Conservation (phyloP, 2,888 invertebrate species). For the Xestia xanthographa region DNA sequence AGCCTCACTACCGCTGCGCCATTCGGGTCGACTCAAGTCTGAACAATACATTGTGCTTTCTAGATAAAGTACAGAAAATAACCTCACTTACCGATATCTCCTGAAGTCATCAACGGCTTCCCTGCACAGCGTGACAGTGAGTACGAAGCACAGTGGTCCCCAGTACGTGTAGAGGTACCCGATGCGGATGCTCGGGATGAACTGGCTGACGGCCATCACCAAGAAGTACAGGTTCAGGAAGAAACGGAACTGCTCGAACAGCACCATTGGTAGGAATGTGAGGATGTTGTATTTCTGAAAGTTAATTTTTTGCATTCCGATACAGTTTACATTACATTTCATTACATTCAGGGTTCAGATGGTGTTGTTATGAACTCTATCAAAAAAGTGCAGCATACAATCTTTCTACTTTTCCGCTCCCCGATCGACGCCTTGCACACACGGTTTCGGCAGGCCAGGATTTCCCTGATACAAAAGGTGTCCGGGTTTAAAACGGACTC, state of each 20-base stretch:
- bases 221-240: slow-evolving; percentile 99
- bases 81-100: slow-evolving; percentile 91
- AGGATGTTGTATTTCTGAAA: slow-evolving; percentile 98
- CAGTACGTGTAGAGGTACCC: slow-evolving; percentile 99
- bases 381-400: no score
- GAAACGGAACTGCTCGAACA: slow-evolving; percentile 99
- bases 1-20: no score
- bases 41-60: no score
- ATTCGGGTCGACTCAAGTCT: no score
- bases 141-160: slow-evolving; percentile 99
- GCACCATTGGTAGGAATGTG: slow-evolving; percentile 96
- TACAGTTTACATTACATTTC: no score
- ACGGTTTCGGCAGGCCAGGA: no score
- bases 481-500: no score
- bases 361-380: no score
- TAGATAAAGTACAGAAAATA: not conserved
- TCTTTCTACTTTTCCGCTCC: no score
- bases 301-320: not conserved
- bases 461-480: no score
- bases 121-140: slow-evolving; percentile 98
- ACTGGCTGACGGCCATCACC: slow-evolving; percentile 99
- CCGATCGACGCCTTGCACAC: no score
- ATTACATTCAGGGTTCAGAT: no score
- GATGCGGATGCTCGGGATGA: slow-evolving; percentile 98
- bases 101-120: slow-evolving; percentile 99